phyloP scores from a whole-genome alignment of 2,797 vertebrate genomes.

The Anguilla marmorata region DNA sequence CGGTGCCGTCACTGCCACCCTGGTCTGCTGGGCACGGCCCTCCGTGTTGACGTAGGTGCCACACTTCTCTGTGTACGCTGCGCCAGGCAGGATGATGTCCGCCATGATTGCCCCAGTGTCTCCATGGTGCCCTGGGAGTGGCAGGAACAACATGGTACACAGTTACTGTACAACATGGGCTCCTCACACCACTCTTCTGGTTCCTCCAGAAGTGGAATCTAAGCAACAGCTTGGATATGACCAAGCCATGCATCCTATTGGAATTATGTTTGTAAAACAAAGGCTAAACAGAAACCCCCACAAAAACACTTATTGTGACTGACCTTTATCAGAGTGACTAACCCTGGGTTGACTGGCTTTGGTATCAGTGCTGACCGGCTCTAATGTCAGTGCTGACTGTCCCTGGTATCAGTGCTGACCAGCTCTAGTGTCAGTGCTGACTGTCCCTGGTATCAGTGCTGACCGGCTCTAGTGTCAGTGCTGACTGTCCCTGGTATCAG shows the following conservation, averaged over 20 bases:
- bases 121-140: constrained; percentile 88
- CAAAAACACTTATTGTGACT: no score
- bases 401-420: no score
- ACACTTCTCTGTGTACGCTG: constrained; percentile 94
- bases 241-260: neutral
- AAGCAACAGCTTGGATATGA: neutral
- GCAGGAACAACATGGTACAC: neutral
- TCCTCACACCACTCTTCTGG: neutral
- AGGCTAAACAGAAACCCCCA: neutral
- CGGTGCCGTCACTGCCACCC: constrained; percentile 87
- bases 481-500: no score
- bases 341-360: no score
- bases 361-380: no score
- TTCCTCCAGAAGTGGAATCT: neutral
- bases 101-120: constrained; percentile 90
- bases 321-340: no score
- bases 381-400: no score
- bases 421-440: no score
- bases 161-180: neutral
- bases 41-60: constrained; percentile 95
- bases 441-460: no score
- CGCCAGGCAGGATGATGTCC: constrained; percentile 89
- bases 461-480: no score
- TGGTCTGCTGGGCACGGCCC: constrained; percentile 92
- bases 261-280: neutral